Conservation (phyloP, 2,888 invertebrate species). For the Papilio demoleus region DNA sequence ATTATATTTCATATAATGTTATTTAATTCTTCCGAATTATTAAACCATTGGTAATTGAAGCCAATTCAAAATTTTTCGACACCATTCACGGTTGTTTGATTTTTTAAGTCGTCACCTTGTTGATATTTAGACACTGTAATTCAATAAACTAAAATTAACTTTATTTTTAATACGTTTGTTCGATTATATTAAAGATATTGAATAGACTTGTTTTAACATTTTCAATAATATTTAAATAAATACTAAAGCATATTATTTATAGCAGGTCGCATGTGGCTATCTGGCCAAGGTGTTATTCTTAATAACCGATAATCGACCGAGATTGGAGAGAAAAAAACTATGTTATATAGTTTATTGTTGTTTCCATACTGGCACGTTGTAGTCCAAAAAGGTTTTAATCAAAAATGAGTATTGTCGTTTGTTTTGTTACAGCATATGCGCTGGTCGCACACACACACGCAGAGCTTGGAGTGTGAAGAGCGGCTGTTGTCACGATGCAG, state of each 20-base stretch:
- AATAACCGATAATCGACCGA: no score
- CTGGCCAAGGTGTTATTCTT: no score
- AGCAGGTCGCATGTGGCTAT: no score
- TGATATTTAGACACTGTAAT: no score
- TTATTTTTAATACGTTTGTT: no score
- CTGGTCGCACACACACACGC: constrained; percentile 87
- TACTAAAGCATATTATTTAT: no score
- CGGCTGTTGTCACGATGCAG: constrained; percentile 82
- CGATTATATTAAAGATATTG: no score
- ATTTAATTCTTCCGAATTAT: not conserved
- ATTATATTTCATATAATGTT: no score
- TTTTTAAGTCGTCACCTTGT: not conserved
- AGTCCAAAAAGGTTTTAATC: not conserved
- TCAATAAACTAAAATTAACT: no score
- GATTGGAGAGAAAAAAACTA: not conserved
- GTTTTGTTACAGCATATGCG: constrained; percentile 85
- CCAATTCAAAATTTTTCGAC: not conserved
- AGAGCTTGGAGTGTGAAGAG: constrained; percentile 85
- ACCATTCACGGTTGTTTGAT: not conserved
- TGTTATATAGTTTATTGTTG: not conserved
- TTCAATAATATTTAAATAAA: no score
- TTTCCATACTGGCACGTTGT: not conserved
- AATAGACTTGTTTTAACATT: no score
- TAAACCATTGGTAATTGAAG: not conserved
- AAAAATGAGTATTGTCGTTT: not conserved